Conservation (phyloP, 2,888 invertebrate genomes). For the Morpho achilles region DNA sequence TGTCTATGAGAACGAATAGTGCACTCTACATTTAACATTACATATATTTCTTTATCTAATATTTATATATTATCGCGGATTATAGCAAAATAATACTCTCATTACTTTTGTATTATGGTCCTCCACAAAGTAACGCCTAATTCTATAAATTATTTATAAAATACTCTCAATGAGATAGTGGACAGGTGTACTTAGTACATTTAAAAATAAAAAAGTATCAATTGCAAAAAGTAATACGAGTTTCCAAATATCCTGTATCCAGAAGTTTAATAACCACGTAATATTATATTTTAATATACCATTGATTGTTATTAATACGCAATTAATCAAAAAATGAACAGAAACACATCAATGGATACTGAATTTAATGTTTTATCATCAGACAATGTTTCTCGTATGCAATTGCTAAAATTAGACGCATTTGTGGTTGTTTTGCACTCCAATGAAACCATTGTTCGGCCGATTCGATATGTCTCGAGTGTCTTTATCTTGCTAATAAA, state of each 20-base stretch:
- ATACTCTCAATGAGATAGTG: too few species aligned
- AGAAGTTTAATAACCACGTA: neutral
- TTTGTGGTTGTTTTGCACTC: conserved; percentile 44
- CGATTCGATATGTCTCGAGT: conserved; percentile 24
- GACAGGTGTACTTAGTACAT: neutral
- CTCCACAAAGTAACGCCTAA: too few species aligned
- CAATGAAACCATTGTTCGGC: conserved; percentile 28
- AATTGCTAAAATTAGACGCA: conserved; percentile 36
- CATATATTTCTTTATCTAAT: too few species aligned
- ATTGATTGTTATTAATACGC: conserved; percentile 6
- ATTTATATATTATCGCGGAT: too few species aligned
- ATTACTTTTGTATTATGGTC: too few species aligned
- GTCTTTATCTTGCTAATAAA: conserved; percentile 23
- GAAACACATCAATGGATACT: conserved; percentile 12
- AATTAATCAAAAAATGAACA: neutral
- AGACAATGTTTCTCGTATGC: neutral
- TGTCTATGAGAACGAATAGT: too few species aligned
- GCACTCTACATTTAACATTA: too few species aligned
- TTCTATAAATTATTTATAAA: too few species aligned
- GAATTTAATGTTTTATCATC: neutral
- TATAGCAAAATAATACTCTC: too few species aligned
- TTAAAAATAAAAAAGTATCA: conserved; percentile 1
- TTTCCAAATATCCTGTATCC: conserved; percentile 7
- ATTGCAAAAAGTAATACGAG: neutral
- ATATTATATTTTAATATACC: neutral